Conservation (phyloP, 2,113 vertebrate genomes). For the Austrofundulus limnaeus region DNA sequence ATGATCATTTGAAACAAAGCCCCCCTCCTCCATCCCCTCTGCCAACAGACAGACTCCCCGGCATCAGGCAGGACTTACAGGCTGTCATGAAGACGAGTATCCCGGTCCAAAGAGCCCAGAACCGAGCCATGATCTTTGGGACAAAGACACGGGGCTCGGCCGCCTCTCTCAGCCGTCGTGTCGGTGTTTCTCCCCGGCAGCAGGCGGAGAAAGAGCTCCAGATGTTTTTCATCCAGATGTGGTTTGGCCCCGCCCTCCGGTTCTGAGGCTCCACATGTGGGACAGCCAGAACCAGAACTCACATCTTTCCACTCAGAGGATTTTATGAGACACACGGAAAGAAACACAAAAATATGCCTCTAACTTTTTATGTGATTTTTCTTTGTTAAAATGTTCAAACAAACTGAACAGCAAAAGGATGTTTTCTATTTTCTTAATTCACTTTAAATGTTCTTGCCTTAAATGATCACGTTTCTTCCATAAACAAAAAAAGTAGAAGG, state of each 20-base stretch:
- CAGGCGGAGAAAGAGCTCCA: constrained; percentile 67
- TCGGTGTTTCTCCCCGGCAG: constrained; percentile 17
- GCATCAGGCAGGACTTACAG: constrained; percentile 70
- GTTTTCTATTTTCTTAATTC: too few relatives aligned
- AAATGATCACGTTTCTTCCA: too few relatives aligned
- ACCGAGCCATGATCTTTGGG: constrained; percentile 72
- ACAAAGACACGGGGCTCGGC: background rate
- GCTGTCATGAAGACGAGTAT: constrained; percentile 74
- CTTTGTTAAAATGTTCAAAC: too few relatives aligned
- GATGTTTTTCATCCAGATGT: constrained; percentile 88
- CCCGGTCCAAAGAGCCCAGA: constrained; percentile 53
- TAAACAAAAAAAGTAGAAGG: too few relatives aligned
- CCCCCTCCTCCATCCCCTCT: constrained; percentile 12
- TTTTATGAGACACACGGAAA: too few relatives aligned
- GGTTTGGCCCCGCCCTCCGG: constrained; percentile 54
- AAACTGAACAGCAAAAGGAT: too few relatives aligned
- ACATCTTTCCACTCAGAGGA: too few relatives aligned
- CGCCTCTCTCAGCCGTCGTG: constrained; percentile 5
- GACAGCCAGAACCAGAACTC: too few relatives aligned
- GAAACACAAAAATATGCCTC: too few relatives aligned
- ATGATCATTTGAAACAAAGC: constrained; percentile 39
- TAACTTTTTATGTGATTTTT: too few relatives aligned
- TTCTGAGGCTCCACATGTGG: too few relatives aligned
- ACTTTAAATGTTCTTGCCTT: too few relatives aligned
- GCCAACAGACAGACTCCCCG: constrained; percentile 5